phyloP scores from a whole-genome alignment of 2,888 invertebrate species.

The Acrocera orbiculus region DNA sequence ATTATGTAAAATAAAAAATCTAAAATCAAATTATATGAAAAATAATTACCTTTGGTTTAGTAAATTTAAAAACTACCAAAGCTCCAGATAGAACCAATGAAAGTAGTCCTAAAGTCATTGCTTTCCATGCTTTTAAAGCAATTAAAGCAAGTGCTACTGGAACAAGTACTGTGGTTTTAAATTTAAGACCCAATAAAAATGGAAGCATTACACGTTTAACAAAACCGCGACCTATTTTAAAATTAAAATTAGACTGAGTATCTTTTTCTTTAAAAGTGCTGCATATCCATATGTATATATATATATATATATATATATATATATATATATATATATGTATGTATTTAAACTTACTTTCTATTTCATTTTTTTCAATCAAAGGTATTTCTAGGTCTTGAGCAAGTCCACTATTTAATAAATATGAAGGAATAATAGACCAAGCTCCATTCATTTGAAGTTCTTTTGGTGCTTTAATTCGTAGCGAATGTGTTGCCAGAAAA shows the following conservation, averaged over 20 bases:
- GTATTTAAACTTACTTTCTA: slow-evolving; percentile 18
- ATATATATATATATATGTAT: slow-evolving; percentile 13
- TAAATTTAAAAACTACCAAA: slow-evolving; percentile 70
- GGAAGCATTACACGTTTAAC: slow-evolving; percentile 72
- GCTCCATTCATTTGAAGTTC: slow-evolving; percentile 33
- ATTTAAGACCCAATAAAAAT: slow-evolving; percentile 69
- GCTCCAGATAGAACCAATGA: slow-evolving; percentile 72
- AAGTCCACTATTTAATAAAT: slow-evolving; percentile 28
- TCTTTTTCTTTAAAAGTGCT: too few species aligned
- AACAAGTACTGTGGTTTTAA: slow-evolving; percentile 68
- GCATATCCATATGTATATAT: too few species aligned
- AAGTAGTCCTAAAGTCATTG: slow-evolving; percentile 64
- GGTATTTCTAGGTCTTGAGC: slow-evolving; percentile 54
- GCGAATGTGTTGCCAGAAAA: slow-evolving; percentile 57
- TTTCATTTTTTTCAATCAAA: slow-evolving; percentile 37
- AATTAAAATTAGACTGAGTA: too few species aligned
- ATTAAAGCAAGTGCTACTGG: slow-evolving; percentile 66
- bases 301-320: too few species aligned
- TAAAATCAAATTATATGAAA: neutral
- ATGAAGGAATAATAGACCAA: slow-evolving; percentile 23
- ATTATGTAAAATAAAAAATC: slow-evolving; percentile 5
- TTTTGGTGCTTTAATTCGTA: slow-evolving; percentile 56
- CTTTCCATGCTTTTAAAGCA: slow-evolving; percentile 80
- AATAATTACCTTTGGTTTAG: slow-evolving; percentile 55
- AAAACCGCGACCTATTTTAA: slow-evolving; percentile 62